Evolutionary conservation across 2,113 vertebrate species (phyloP), one percentile per base, ranked within the genome.

Genomic region (Poeciliopsis retropinna): DNA sequence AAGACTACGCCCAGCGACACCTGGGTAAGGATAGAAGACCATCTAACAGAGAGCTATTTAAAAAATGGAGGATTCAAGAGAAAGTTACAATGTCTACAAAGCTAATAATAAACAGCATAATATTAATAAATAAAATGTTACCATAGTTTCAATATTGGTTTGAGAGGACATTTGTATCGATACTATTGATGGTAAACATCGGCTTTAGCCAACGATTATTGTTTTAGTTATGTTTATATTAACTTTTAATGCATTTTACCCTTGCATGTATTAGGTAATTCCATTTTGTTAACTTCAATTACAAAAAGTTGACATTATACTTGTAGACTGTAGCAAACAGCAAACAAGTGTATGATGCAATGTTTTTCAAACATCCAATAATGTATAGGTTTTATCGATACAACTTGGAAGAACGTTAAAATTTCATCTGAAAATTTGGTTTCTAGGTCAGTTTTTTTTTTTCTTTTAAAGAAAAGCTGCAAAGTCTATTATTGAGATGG

Each of bases 1-100:
- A 95, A 95, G 92, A 89, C 93, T 87, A 95, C 94, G 85, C 92
- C 89, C 85, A 93, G 92, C 84, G 93, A 96, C 75, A 95, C 94
- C 75, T 96, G 94, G 95, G 96, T 97, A 97, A 96, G 93, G 31
- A 37, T 3, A 2, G 17, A 10, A 60, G 1, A 69, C 34, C 29
- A 27, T 30, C 64, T 19, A 72, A 31, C 30, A 63, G 29, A 60
- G 30, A 72, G 5, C 13, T 22, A 63, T 5, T 9, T 30, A 22
- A n/a, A 22, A 47, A 9, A 19, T 29, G 2, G n/a, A 39, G 39
- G 12, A 41, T 41, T 5, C 1, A 27, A 1, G 61, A n/a, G 1
- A 47, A 69, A 15, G 17, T 30, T 63, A 8, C 31, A 4, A 32
- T 29, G 13, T 39, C 1, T 5, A 12, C 14, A 62, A 62, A 64